Conservation (phyloP, 2,113 vertebrate species). For the Amia ocellicauda region DNA sequence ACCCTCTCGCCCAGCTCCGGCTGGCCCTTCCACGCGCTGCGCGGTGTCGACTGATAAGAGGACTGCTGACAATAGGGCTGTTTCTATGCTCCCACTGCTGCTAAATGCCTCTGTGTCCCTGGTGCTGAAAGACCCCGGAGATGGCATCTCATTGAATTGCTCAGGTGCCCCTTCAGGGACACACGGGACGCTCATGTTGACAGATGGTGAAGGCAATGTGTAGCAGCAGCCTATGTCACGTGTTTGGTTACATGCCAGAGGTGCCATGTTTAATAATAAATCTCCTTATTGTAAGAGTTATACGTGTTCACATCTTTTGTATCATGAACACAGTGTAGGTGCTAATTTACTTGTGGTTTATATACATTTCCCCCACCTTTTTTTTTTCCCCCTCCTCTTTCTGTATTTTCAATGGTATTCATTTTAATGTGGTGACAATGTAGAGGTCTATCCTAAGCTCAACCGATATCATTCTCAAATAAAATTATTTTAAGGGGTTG, state of each 20-base stretch:
- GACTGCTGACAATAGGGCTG: constrained; percentile 20
- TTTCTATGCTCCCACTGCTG: constrained; percentile 15
- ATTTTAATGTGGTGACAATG: too few species aligned
- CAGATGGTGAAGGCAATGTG: constrained; percentile 42
- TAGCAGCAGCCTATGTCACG: constrained; percentile 11
- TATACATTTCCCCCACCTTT: too few species aligned
- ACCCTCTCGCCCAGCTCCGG: constrained; percentile 8
- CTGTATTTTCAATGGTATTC: too few species aligned
- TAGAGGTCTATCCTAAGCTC: too few species aligned
- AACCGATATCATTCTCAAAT: too few species aligned
- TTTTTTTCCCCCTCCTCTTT: too few species aligned
- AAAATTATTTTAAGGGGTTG: too few species aligned
- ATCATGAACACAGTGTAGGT: too few species aligned
- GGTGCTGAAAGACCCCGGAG: constrained; percentile 15
- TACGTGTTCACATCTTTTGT: too few species aligned
- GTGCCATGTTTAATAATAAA: neutral
- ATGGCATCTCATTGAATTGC: constrained; percentile 33
- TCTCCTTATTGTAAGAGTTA: too few species aligned
- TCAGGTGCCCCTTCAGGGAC: neutral
- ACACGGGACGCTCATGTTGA: constrained; percentile 26
- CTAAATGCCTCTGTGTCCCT: constrained; percentile 26
- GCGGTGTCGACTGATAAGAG: constrained; percentile 39
- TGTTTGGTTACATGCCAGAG: constrained; percentile 19
- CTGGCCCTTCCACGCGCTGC: constrained; percentile 24
- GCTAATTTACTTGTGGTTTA: too few species aligned